phyloP scores from a whole-genome alignment of 2,888 invertebrate genomes.

The Drosophila incognita region DNA sequence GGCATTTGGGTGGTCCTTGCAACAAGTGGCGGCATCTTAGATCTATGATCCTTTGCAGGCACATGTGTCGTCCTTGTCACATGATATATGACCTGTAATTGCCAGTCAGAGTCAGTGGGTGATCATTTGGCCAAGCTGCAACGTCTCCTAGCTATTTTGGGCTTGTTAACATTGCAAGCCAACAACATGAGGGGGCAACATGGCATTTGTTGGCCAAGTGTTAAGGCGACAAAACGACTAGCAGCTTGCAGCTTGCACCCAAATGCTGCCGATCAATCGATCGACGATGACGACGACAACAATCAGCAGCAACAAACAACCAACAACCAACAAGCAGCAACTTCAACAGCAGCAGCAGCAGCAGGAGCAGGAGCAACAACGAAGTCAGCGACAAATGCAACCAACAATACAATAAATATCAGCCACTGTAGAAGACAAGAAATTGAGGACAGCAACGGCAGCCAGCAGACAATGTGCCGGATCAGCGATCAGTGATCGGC shows the following conservation, averaged over 20 bases:
- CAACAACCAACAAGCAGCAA: conserved; percentile 48
- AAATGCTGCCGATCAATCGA: conserved; percentile 61
- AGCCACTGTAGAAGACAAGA: conserved; percentile 31
- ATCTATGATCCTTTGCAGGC: conserved; percentile 46
- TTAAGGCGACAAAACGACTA: conserved; percentile 61
- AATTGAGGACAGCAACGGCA: conserved; percentile 40
- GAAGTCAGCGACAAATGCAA: conserved; percentile 63
- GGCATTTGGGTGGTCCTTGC: conserved; percentile 62
- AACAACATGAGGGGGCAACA: conserved; percentile 24
- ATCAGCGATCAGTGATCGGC: conserved; percentile 35
- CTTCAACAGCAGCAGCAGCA: conserved; percentile 25
- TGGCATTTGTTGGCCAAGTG: conserved; percentile 50
- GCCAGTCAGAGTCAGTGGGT: conserved; percentile 53
- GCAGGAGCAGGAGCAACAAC: conserved; percentile 10
- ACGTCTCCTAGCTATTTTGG: conserved; percentile 30
- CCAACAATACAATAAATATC: conserved; percentile 81
- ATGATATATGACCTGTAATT: conserved; percentile 74
- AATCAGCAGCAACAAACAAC: conserved; percentile 72
- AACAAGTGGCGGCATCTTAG: conserved; percentile 57
- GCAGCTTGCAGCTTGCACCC: conserved; percentile 40
- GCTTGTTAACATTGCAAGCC: conserved; percentile 48
- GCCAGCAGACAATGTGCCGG: conserved; percentile 34
- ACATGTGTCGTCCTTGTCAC: conserved; percentile 56
- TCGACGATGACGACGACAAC: conserved; percentile 47
- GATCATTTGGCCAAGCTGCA: conserved; percentile 21